Conservation (phyloP, 2,113 vertebrate genomes). For the Taurulus bubalis region DNA sequence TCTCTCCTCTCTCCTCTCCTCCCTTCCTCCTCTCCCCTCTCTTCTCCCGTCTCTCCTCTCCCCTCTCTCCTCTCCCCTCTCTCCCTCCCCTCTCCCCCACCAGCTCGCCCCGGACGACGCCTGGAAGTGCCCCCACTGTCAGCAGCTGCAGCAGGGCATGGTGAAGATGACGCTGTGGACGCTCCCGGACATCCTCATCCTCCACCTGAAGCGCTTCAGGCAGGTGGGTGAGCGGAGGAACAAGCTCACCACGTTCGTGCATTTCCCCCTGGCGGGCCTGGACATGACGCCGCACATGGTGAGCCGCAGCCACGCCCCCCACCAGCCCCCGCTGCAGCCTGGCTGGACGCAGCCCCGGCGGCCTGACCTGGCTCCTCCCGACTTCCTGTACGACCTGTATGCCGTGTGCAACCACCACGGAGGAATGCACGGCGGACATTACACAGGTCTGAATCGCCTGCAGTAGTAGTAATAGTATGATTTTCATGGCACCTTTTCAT, state of each 20-base stretch:
- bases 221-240: constrained; percentile 89
- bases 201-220: constrained; percentile 96
- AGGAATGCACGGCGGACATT: constrained; percentile 96
- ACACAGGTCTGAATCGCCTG: constrained; percentile 88
- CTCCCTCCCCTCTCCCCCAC: neutral
- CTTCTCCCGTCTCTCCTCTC: too few relatives aligned
- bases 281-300: constrained; percentile 95
- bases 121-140: constrained; percentile 96
- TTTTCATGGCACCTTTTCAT: neutral
- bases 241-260: constrained; percentile 95
- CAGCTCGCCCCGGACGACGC: constrained; percentile 96
- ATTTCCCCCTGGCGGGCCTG: constrained; percentile 90
- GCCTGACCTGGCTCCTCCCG: constrained; percentile 70
- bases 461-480: neutral
- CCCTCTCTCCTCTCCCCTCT: too few relatives aligned
- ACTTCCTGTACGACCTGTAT: constrained; percentile 93
- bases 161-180: constrained; percentile 99
- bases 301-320: constrained; percentile 77
- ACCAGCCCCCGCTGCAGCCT: constrained; percentile 46
- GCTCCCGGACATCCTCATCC: constrained; percentile 95
- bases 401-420: constrained; percentile 98
- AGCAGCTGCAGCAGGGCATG: constrained; percentile 93
- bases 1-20: neutral
- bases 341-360: constrained; percentile 77
- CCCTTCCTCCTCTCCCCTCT: too few relatives aligned